These are phyloP conservation scores for Litocranius walleri DNA, from an alignment of 2,113 vertebrate species.

Conservation along the genomic window DNA sequence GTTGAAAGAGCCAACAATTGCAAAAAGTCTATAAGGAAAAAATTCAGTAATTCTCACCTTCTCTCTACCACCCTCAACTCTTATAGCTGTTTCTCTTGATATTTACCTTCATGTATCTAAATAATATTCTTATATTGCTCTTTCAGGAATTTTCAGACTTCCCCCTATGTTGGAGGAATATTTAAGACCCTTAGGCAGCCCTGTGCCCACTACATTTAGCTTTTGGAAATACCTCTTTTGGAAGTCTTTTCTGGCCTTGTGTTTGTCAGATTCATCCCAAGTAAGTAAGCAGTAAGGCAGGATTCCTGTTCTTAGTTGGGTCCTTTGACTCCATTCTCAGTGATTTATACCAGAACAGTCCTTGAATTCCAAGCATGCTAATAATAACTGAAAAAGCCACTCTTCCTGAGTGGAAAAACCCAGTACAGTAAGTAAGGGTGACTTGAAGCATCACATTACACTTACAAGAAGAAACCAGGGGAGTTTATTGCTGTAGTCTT, in stretches of 20 bases:
- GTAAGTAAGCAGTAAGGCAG: neutral
- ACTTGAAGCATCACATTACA: neutral
- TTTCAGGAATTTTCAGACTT: neutral
- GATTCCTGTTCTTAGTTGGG: neutral
- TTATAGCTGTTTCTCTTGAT: neutral
- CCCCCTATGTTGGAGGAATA: neutral
- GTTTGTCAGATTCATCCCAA: neutral
- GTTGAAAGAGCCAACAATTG: neutral
- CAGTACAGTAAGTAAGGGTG: neutral
- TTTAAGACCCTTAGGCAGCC: neutral
- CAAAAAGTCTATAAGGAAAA: slow-evolving; percentile 2
- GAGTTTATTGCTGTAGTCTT: neutral
- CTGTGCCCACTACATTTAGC: neutral
- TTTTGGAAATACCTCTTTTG: slow-evolving; percentile 3
- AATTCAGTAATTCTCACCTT: neutral
- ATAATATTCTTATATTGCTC: neutral
- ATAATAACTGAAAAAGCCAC: neutral
- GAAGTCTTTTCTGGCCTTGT: neutral
- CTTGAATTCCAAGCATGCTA: neutral
- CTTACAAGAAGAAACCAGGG: neutral
- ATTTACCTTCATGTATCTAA: neutral
- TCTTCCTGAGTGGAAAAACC: neutral
- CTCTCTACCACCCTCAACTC: neutral
- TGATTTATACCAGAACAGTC: neutral
- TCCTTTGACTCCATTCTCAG: neutral